Percentiles rank a stretch among this genome's conserved stretches.
Evolutionary conservation across 2,888 invertebrate species (phyloP).

Genomic region (Resseliella maxima): DNA sequence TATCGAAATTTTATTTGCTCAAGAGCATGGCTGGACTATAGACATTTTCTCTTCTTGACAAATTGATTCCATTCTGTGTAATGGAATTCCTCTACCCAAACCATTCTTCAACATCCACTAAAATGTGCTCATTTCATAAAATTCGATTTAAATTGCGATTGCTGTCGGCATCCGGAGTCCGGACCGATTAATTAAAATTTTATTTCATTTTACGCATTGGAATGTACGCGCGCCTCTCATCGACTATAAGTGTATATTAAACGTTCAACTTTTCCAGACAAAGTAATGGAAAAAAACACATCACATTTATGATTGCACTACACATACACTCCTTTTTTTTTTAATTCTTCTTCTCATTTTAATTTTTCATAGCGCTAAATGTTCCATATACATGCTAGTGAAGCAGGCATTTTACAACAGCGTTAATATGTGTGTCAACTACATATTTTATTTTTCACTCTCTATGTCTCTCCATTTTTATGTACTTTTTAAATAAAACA

Average conservation of each 20-base stretch:
- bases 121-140: background rate
- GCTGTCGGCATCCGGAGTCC: conserved; percentile 9
- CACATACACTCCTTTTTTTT: background rate
- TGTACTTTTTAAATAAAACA: conserved; percentile 26
- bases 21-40: background rate
- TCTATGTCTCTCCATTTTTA: conserved; percentile 23
- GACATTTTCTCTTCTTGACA: background rate
- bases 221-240: background rate
- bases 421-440: background rate
- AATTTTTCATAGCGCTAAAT: background rate
- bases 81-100: background rate
- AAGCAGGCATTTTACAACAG: background rate
- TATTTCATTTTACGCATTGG: background rate
- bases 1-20: conserved; percentile 14
- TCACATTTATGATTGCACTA: background rate
- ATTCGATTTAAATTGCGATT: conserved; percentile 27
- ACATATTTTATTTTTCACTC: too few species aligned
- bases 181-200: conserved; percentile 23
- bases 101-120: background rate
- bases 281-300: background rate
- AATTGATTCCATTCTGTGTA: background rate
- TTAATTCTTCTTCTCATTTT: background rate
- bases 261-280: background rate
- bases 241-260: conserved; percentile 19
- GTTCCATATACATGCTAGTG: background rate